Conservation (phyloP, 2,888 invertebrate species). For the Ethmia dodecea region DNA sequence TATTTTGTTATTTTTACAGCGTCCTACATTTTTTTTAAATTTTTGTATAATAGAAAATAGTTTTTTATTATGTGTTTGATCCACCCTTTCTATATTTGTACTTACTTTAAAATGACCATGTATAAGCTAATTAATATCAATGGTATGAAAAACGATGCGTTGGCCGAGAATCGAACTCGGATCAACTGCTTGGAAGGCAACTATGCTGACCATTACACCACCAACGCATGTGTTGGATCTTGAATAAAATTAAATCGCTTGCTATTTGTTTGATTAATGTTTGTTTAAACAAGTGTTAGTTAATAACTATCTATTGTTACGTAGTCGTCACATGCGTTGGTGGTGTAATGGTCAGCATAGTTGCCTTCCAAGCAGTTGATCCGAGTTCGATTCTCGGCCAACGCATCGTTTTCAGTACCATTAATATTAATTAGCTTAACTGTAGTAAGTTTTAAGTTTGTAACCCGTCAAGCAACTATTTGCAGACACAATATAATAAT, state of each 20-base stretch:
- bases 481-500: too few species aligned
- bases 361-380: conserved; percentile 59
- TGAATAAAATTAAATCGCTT: neutral
- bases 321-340: conserved; percentile 35
- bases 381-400: conserved; percentile 54
- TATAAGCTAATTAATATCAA: too few species aligned
- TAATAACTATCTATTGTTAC: neutral
- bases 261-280: too few species aligned
- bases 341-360: conserved; percentile 58
- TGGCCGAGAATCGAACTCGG: conserved; percentile 77
- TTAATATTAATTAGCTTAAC: too few species aligned
- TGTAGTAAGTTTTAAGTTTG: too few species aligned
- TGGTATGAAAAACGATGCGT: conserved; percentile 57
- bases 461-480: too few species aligned
- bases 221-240: conserved; percentile 51
- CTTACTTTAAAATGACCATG: too few species aligned
- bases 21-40: too few species aligned
- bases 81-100: too few species aligned
- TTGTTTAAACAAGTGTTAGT: neutral
- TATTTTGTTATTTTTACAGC: too few species aligned
- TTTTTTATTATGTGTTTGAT: too few species aligned
- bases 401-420: conserved; percentile 35
- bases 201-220: conserved; percentile 78
- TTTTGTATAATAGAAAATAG: too few species aligned
- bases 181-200: conserved; percentile 78